These are phyloP conservation scores for Pterois miles DNA, from an alignment of 2,797 vertebrate species.

Conservation along the genomic window DNA sequence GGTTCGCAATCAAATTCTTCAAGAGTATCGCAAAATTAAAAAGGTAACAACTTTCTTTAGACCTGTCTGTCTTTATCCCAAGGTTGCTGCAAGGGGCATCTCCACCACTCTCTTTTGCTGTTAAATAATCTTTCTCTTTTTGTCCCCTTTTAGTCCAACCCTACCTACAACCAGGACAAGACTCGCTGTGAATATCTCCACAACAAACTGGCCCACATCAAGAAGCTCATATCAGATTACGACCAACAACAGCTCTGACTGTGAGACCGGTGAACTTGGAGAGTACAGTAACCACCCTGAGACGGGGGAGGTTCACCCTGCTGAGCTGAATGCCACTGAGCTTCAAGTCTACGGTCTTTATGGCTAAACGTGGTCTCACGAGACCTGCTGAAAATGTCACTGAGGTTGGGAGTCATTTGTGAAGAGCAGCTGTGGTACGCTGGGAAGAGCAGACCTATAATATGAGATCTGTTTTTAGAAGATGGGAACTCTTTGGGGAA, in stretches of 20 bases:
- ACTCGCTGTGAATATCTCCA: slow-evolving; percentile 94
- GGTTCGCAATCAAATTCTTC: slow-evolving; percentile 91
- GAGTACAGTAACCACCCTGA: not conserved
- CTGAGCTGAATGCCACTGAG: slow-evolving; percentile 21
- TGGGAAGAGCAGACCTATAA: not conserved
- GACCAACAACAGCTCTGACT: slow-evolving; percentile 87
- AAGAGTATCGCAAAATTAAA: slow-evolving; percentile 94
- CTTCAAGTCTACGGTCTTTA: slow-evolving; percentile 7
- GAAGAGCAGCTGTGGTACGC: not conserved
- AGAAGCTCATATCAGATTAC: slow-evolving; percentile 92
- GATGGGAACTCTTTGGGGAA: not conserved
- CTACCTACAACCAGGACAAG: slow-evolving; percentile 92
- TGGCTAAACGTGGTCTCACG: not conserved
- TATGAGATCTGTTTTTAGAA: not conserved
- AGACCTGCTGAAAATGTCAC: slow-evolving; percentile 15
- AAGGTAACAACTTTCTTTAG: slow-evolving; percentile 80
- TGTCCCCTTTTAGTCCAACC: slow-evolving; percentile 85
- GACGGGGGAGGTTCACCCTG: slow-evolving; percentile 5
- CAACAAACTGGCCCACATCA: slow-evolving; percentile 96
- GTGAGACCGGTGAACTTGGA: not conserved
- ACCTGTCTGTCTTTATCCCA: not conserved
- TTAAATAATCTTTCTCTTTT: not conserved
- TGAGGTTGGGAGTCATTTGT: slow-evolving; percentile 4
- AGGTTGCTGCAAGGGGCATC: not conserved
- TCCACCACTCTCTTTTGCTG: not conserved